Percentiles rank a stretch among this genome's conserved stretches.
Conservation (phyloP, 2,888 invertebrate genomes). For the Mamestra brassicae region DNA sequence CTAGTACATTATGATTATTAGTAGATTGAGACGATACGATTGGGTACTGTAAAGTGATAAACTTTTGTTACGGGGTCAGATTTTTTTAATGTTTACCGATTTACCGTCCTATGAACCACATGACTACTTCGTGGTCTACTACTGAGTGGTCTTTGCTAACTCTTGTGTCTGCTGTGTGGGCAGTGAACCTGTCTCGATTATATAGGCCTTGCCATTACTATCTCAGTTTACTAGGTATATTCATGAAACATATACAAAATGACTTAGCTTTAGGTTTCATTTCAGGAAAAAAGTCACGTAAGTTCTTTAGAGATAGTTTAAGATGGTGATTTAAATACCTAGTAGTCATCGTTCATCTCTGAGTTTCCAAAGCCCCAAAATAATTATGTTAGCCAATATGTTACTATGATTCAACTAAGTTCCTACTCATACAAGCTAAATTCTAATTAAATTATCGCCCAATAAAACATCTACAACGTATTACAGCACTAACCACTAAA, state of each 20-base stretch:
- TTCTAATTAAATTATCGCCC: not conserved
- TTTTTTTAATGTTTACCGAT: not conserved
- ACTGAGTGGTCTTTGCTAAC: too few species aligned
- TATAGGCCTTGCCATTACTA: not conserved
- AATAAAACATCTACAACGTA: slow-evolving; percentile 3
- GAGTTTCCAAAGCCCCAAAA: not conserved
- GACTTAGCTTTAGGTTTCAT: too few species aligned
- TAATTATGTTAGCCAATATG: not conserved
- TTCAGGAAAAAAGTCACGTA: too few species aligned
- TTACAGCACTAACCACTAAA: slow-evolving; percentile 8
- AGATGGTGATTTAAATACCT: not conserved
- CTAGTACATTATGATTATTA: slow-evolving; percentile 7
- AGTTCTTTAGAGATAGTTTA: not conserved
- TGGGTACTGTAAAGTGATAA: not conserved
- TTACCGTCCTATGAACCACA: too few species aligned
- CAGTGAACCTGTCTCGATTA: too few species aligned
- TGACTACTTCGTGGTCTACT: too few species aligned
- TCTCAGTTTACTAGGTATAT: not conserved
- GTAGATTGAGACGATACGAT: not conserved
- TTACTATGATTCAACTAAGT: not conserved
- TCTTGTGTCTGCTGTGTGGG: too few species aligned
- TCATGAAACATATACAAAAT: not conserved
- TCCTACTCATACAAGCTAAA: not conserved
- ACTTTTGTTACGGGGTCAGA: not conserved
- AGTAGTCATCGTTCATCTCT: too few species aligned